Evolutionary conservation across 2,113 vertebrate species (phyloP).

Genomic region (Gasterosteus aculeatus): DNA sequence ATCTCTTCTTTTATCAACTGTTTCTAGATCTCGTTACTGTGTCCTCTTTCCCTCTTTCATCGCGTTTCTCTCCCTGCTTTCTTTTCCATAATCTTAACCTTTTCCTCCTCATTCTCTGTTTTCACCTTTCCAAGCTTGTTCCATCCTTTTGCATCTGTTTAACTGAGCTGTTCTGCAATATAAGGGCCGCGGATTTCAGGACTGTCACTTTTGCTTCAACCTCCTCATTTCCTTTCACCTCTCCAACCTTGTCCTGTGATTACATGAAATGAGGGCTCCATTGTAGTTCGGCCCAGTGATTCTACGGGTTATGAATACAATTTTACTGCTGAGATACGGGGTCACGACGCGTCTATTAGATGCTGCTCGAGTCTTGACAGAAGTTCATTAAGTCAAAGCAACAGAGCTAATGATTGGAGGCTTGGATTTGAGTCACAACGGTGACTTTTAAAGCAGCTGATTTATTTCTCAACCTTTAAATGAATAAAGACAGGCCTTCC

Average conservation of each 20-base stretch:
- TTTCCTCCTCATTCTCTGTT: not conserved
- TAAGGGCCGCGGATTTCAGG: not conserved
- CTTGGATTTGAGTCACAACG: not conserved
- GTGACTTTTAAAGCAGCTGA: not conserved
- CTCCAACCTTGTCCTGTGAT: slow-evolving; percentile 29
- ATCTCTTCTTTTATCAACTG: not conserved
- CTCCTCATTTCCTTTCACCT: slow-evolving; percentile 20
- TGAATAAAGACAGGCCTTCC: not conserved
- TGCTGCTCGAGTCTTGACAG: not conserved
- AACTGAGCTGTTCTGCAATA: not conserved
- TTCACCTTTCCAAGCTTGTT: slow-evolving; percentile 28
- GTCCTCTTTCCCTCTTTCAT: not conserved
- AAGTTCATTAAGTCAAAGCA: not conserved
- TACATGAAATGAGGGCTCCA: slow-evolving; percentile 21
- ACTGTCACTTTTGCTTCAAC: slow-evolving; percentile 8
- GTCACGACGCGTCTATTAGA: not conserved
- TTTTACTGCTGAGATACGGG: slow-evolving; percentile 7
- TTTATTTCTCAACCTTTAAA: not conserved
- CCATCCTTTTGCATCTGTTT: not conserved
- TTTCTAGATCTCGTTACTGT: not conserved
- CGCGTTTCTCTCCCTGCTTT: slow-evolving; percentile 3
- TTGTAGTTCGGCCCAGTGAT: slow-evolving; percentile 21
- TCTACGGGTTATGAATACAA: slow-evolving; percentile 23
- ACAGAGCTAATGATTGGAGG: not conserved
- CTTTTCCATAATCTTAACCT: slow-evolving; percentile 2